Base-by-base conservation (phyloP, 2,113 vertebrate genomes). In the Amia ocellicauda region DNA sequence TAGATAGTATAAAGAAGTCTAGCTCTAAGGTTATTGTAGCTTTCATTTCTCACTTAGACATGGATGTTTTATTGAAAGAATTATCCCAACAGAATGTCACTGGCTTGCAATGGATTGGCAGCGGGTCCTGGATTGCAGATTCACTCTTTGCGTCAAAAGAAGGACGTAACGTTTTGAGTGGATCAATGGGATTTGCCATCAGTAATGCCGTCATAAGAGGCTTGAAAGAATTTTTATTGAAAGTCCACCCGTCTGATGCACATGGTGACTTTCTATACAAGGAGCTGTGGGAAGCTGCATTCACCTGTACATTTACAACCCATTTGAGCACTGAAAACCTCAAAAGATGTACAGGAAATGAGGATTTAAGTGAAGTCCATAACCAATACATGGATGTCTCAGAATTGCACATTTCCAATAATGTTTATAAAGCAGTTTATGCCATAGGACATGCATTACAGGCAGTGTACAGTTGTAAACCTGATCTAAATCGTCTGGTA, bases 41-140 rank as follows among this genome's bases (percentile, higher is more conserved):
- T 4, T 87, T 88, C 20, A 52, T 86, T 5, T 69, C 77, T 1
- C 64, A 66, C 40, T 67, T 76, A 63, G 86, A 88, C 42, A 19
- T 84, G 36, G 72, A 78, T 7, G 55, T 80, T 24, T 17, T 89
- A 1, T 40, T 86, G 56, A 54, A 61, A 3, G 69, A 78, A 29
- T 42, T 89, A 58, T 75, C 77, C 10, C 22, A 26, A 4, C 64
- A 85, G 26, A 88, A 89, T 60, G 26, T 89, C 40, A 82, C 71
- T 11, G 85, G 85, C 1, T 84, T 74, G 8, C 86, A 88, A 75
- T 90, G 87, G 88, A 78, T 90, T 0, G 88, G 86, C 8, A 84
- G 20, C 7, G 88, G 89, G 17, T 40, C 27, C 0, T 90, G 88
- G 88, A 87, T 89, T 16, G 73, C 70, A 53, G 82, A 89, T 59